phyloP scores from a whole-genome alignment of 2,797 vertebrate genomes.

The Acomys russatus region DNA sequence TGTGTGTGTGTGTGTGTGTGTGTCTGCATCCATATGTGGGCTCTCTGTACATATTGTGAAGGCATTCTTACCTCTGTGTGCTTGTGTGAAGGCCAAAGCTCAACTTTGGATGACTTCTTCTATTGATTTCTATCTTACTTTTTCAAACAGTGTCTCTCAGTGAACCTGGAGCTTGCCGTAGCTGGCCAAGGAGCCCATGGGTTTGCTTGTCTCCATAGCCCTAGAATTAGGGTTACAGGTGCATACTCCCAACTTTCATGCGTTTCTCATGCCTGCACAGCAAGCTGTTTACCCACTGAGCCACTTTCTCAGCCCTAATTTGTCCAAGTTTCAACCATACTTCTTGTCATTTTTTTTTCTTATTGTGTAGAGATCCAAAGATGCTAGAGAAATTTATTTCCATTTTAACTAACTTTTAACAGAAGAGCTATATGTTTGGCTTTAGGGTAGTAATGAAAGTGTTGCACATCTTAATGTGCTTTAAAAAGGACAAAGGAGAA shows the following conservation, averaged over 20 bases:
- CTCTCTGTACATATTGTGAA: neutral
- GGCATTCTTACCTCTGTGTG: neutral
- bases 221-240: neutral
- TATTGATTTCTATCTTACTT: neutral
- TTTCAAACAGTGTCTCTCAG: neutral
- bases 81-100: neutral
- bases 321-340: neutral
- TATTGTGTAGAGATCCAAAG: neutral
- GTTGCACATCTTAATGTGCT: neutral
- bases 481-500: neutral
- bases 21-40: neutral
- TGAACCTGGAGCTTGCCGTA: neutral
- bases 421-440: neutral
- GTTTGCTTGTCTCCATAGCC: neutral
- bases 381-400: neutral
- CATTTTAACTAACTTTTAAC: slow-evolving; percentile 50
- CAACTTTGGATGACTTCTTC: neutral
- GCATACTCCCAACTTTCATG: neutral
- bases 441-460: neutral
- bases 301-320: neutral
- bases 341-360: neutral
- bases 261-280: no score
- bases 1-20: neutral
- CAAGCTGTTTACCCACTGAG: no score
- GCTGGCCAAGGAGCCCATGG: neutral